Conservation (phyloP, 2,888 invertebrate genomes). For the Listrodromus nycthemerus region DNA sequence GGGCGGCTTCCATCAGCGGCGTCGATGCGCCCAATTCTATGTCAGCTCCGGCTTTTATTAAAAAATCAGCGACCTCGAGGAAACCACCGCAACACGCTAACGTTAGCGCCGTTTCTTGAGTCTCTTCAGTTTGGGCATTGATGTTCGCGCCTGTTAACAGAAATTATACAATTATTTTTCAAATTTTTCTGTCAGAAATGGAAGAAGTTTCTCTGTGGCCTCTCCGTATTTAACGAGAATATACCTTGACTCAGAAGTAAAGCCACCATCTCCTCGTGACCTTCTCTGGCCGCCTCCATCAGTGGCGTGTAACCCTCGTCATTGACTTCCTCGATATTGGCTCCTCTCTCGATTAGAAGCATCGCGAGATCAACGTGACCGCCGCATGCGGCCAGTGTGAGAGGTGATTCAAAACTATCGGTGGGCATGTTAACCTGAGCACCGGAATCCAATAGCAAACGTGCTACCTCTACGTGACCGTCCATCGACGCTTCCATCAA, state of each 20-base stretch:
- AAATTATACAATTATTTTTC: constrained; percentile 36
- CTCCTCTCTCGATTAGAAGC: constrained; percentile 97
- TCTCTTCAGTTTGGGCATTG: constrained; percentile 99
- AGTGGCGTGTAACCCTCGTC: constrained; percentile 99
- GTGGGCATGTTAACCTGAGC: constrained; percentile 99
- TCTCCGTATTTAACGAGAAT: background rate
- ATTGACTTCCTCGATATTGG: constrained; percentile 99
- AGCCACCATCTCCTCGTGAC: constrained; percentile 99
- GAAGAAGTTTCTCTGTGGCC: background rate
- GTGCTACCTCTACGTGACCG: constrained; percentile 98
- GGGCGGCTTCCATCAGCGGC: constrained; percentile 99
- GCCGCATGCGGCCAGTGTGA: constrained; percentile 99
- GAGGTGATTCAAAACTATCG: constrained; percentile 99
- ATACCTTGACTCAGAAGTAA: constrained; percentile 94
- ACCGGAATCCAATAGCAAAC: constrained; percentile 97
- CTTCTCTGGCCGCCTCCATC: constrained; percentile 99
- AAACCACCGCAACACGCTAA: constrained; percentile 98
- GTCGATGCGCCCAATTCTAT: constrained; percentile 98
- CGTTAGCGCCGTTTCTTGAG: constrained; percentile 98
- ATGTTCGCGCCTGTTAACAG: constrained; percentile 91
- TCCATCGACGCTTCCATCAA: constrained; percentile 99
- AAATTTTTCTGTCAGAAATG: background rate
- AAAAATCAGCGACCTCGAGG: constrained; percentile 97
- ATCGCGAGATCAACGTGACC: constrained; percentile 99
- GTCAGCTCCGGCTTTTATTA: constrained; percentile 97